Conservation (phyloP, 1,140 invertebrate species). For the Drosophila kepulauana region DNA sequence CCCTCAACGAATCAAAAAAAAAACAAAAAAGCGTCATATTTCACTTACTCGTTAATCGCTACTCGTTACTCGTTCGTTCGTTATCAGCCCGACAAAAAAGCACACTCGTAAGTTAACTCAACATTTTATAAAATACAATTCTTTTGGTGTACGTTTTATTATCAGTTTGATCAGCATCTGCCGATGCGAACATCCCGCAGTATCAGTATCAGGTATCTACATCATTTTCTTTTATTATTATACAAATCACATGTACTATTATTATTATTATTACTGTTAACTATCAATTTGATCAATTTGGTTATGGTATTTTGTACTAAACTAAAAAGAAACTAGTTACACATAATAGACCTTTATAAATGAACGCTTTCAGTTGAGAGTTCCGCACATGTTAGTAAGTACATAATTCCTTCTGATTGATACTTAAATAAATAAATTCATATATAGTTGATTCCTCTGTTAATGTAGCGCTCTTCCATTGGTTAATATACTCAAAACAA, state of each 20-base stretch:
- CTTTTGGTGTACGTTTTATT: conserved; percentile 28
- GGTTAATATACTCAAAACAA: conserved; percentile 39
- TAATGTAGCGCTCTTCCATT: conserved; percentile 72
- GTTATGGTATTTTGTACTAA: conserved; percentile 72
- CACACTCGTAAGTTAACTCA: conserved; percentile 55
- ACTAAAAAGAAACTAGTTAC: conserved; percentile 27
- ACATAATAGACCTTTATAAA: conserved; percentile 20
- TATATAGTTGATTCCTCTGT: conserved; percentile 38
- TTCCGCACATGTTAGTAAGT: conserved; percentile 68
- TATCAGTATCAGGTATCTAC: conserved; percentile 69
- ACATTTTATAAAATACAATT: conserved; percentile 21
- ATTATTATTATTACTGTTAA: conserved; percentile 8
- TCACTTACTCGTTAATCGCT: conserved; percentile 46
- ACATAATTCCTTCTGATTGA: conserved; percentile 32
- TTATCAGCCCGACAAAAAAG: conserved; percentile 51
- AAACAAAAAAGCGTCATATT: conserved; percentile 31
- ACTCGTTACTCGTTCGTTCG: conserved; percentile 42
- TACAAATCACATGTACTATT: conserved; percentile 39
- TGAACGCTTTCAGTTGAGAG: conserved; percentile 45
- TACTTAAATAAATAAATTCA: conserved; percentile 5
- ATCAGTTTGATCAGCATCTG: conserved; percentile 49
- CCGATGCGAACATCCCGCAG: conserved; percentile 46
- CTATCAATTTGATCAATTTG: conserved; percentile 49
- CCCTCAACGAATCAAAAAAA: conserved; percentile 6
- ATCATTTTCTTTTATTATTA: conserved; percentile 55